A percentile compares a stretch with the other conserved stretches of the same genome.
Evolutionary conservation across 1,140 invertebrate species (phyloP).

Genomic region (Cydia amplana): DNA sequence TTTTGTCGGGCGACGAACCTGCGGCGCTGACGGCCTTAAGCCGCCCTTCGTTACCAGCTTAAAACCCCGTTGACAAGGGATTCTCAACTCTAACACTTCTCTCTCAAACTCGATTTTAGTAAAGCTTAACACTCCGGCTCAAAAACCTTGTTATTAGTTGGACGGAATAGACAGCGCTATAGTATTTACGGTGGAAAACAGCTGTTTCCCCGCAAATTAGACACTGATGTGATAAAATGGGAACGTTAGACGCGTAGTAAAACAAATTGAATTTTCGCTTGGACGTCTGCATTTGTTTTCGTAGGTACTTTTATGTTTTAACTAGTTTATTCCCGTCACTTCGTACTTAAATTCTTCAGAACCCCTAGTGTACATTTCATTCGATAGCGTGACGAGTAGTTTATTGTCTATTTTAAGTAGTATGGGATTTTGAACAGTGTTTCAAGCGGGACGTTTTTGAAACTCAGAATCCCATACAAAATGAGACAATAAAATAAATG

Average conservation of each 20-base stretch:
- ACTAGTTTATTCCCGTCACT: no score
- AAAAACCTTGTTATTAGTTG: constrained; percentile 29
- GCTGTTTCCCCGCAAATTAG: constrained; percentile 22
- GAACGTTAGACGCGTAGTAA: constrained; percentile 3
- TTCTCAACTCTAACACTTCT: constrained; percentile 5
- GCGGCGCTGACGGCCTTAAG: constrained; percentile 44
- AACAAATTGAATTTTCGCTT: constrained; percentile 21
- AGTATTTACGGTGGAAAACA: constrained; percentile 27
- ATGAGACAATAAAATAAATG: no score
- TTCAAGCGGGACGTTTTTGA: no score
- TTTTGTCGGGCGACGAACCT: constrained; percentile 44
- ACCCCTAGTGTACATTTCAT: no score
- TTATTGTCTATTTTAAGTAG: no score
- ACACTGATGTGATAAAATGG: neutral
- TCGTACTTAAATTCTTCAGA: no score
- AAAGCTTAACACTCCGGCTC: neutral
- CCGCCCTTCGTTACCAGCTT: constrained; percentile 47
- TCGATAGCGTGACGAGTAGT: no score
- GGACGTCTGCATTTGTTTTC: neutral
- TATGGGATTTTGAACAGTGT: no score
- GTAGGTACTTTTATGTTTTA: neutral
- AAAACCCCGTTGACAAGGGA: constrained; percentile 31
- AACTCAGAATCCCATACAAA: no score
- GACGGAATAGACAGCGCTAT: constrained; percentile 10
- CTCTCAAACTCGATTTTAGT: neutral